A percentile compares a stretch with the other conserved stretches of the same genome.
phyloP scores from a whole-genome alignment of 2,888 invertebrate genomes.

The Euproctis similis region DNA sequence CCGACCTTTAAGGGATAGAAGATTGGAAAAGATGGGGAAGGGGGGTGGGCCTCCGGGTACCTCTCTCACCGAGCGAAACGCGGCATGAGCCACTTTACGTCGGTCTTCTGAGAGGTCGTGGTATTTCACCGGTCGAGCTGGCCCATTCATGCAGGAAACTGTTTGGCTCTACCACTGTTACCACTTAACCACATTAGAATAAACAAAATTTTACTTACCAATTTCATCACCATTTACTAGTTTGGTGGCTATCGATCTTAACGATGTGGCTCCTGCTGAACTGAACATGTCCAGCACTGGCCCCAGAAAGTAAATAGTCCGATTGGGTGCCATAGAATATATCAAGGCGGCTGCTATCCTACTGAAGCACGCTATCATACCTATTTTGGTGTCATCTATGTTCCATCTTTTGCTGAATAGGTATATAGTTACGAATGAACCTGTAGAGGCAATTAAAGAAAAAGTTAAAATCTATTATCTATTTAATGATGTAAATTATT shows the following conservation, averaged over 20 bases:
- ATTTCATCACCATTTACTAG: conserved; percentile 74
- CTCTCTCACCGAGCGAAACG: no score
- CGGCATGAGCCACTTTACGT: no score
- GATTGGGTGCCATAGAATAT: conserved; percentile 64
- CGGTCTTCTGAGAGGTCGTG: no score
- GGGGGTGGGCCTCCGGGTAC: no score
- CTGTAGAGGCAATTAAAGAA: conserved; percentile 33
- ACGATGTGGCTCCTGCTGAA: conserved; percentile 73
- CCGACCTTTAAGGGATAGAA: no score
- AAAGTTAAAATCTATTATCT: no score
- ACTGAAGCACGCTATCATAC: conserved; percentile 68
- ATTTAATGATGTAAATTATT: no score
- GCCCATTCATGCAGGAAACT: no score
- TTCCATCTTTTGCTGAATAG: conserved; percentile 69
- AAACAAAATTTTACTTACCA: conserved; percentile 52
- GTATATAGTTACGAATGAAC: conserved; percentile 71
- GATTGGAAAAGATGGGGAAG: no score
- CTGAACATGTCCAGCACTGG: conserved; percentile 74
- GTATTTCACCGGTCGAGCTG: no score
- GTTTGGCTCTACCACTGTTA: no score
- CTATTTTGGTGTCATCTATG: conserved; percentile 68
- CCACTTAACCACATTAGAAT: no score
- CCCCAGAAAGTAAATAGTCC: conserved; percentile 68
- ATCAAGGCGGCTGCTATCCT: conserved; percentile 67
- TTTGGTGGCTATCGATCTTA: conserved; percentile 75